A percentile compares a stretch with the other conserved stretches of the same genome.
Evolutionary conservation across 2,797 vertebrate genomes (phyloP).

Genomic region (Schizothorax lantsangensis): DNA sequence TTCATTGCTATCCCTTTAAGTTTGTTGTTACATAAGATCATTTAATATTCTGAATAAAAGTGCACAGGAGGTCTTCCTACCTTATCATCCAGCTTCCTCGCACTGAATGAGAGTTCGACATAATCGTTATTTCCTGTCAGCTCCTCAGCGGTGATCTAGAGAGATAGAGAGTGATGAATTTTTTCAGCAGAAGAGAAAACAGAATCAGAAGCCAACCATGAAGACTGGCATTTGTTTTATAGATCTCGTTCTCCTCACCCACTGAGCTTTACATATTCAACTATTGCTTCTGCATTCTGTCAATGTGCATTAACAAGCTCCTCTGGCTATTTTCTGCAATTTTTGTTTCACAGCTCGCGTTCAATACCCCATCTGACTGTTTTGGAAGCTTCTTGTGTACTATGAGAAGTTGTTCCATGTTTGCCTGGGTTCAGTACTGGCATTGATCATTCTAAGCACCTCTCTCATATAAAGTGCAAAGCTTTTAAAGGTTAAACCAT

Average conservation of each 20-base stretch:
- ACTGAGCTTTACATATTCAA: not conserved
- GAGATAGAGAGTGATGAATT: constrained; percentile 16
- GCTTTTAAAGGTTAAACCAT: constrained; percentile 33
- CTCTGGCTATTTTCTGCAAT: not conserved
- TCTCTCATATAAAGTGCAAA: constrained; percentile 15
- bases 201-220: not conserved
- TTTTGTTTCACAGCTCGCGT: not conserved
- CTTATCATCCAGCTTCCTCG: constrained; percentile 98
- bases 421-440: constrained; percentile 17
- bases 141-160: constrained; percentile 94
- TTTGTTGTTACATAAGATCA: not conserved
- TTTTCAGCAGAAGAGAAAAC: constrained; percentile 16
- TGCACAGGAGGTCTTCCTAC: constrained; percentile 70
- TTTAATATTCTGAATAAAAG: not conserved
- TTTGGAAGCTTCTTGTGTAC: not conserved
- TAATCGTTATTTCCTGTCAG: constrained; percentile 97
- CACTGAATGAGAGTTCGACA: constrained; percentile 94
- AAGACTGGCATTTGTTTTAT: constrained; percentile 40
- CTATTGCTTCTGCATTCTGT: constrained; percentile 17
- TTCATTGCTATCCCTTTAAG: not conserved
- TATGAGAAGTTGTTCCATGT: not conserved
- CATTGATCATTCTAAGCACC: constrained; percentile 6
- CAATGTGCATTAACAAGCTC: constrained; percentile 30
- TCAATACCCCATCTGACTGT: not conserved
- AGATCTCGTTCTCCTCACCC: constrained; percentile 8